These are phyloP conservation scores for Rousettus madagascariensis DNA, from an alignment of 2,797 vertebrate genomes.

Conservation along the genomic window DNA sequence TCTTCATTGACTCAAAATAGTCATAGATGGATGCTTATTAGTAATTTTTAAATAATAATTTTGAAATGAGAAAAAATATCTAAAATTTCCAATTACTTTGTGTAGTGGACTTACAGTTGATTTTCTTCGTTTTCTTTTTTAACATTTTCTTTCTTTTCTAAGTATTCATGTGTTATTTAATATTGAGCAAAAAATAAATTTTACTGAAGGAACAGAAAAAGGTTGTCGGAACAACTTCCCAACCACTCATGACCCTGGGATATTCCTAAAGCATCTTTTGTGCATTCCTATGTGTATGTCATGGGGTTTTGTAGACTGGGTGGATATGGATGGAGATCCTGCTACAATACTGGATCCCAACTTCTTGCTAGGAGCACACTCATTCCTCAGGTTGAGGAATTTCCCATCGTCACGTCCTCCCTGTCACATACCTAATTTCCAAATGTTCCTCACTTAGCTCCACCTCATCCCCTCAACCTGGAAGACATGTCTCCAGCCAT, in stretches of 20 bases:
- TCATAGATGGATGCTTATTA: neutral
- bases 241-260: too few species aligned
- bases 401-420: neutral
- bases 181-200: neutral
- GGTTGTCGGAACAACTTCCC: too few species aligned
- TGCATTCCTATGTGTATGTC: neutral
- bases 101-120: neutral
- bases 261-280: neutral
- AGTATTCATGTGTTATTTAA: neutral
- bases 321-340: too few species aligned
- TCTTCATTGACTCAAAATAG: neutral
- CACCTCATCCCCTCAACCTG: neutral
- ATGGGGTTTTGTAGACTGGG: neutral
- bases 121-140: neutral
- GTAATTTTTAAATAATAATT: neutral
- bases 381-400: neutral
- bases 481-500: neutral
- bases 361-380: neutral
- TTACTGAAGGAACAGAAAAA: neutral
- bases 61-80: neutral
- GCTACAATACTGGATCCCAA: neutral
- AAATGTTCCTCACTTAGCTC: accelerated
- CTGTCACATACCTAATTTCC: neutral
- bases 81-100: neutral
- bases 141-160: neutral